Percentiles rank a stretch among this genome's conserved stretches.
These are phyloP conservation scores for Octomys mimax DNA, from an alignment of 2,797 vertebrate genomes.

Conservation along the genomic window DNA sequence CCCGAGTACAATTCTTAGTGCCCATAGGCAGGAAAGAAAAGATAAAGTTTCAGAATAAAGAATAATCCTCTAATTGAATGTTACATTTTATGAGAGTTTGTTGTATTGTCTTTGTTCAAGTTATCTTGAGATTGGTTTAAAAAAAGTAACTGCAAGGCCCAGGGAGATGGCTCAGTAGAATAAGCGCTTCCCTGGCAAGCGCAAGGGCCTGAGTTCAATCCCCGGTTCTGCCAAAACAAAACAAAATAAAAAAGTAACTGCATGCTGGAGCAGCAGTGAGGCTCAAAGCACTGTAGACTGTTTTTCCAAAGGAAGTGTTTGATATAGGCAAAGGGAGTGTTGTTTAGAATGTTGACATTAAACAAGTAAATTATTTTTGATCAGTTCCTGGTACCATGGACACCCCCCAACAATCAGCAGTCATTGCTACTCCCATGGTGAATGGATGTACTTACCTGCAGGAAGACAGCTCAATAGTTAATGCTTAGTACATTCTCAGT, in stretches of 20 bases:
- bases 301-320: constrained; percentile 28
- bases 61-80: not conserved
- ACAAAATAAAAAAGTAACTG: not conserved
- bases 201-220: too few relatives aligned
- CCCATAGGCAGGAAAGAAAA: not conserved
- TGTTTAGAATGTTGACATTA: constrained; percentile 67
- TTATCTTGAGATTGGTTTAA: not conserved
- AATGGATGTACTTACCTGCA: not conserved
- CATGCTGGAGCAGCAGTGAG: not conserved
- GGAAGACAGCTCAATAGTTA: not conserved
- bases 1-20: not conserved
- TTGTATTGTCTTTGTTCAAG: not conserved
- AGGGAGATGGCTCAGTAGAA: too few relatives aligned
- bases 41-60: not conserved
- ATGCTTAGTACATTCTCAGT: not conserved
- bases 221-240: too few relatives aligned
- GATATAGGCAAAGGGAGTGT: constrained; percentile 44
- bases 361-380: constrained; percentile 59
- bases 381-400: not conserved
- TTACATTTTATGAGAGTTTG: not conserved
- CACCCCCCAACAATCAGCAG: constrained; percentile 46
- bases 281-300: not conserved
- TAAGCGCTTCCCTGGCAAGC: too few relatives aligned
- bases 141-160: too few relatives aligned
- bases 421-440: too few relatives aligned